These are phyloP conservation scores for Zonitis immaculata DNA, from an alignment of 2,888 invertebrate species.

Conservation along the genomic window DNA sequence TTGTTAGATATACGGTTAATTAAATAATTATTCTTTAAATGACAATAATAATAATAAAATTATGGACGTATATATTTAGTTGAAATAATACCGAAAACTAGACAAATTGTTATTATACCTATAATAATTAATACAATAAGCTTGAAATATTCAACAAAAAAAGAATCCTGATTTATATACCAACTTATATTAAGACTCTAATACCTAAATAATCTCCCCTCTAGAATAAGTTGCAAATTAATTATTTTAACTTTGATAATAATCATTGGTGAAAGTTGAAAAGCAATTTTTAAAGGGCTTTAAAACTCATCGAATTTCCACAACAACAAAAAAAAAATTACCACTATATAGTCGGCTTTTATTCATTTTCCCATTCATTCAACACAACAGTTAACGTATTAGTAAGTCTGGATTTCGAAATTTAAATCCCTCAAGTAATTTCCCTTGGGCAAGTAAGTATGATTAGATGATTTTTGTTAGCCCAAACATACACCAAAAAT, in stretches of 20 bases:
- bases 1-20: background rate
- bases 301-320: conserved; percentile 23
- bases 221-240: background rate
- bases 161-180: conserved; percentile 27
- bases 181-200: conserved; percentile 30
- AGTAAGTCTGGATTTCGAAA: conserved; percentile 27
- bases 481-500: conserved; percentile 6
- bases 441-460: conserved; percentile 29
- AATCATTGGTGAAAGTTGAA: too few species aligned
- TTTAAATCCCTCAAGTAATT: conserved; percentile 38
- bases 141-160: too few species aligned
- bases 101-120: conserved; percentile 30
- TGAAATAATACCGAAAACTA: conserved; percentile 16
- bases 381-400: conserved; percentile 28
- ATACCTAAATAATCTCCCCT: conserved; percentile 10
- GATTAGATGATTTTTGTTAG: conserved; percentile 35
- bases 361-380: conserved; percentile 14
- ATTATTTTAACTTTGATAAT: too few species aligned
- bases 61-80: too few species aligned
- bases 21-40: background rate
- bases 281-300: conserved; percentile 9
- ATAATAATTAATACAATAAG: conserved; percentile 40
- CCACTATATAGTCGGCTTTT: conserved; percentile 19
- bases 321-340: conserved; percentile 12
- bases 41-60: background rate